Evolutionary conservation across 2,888 invertebrate species (phyloP).

Genomic region (Phymatocera aterrima): DNA sequence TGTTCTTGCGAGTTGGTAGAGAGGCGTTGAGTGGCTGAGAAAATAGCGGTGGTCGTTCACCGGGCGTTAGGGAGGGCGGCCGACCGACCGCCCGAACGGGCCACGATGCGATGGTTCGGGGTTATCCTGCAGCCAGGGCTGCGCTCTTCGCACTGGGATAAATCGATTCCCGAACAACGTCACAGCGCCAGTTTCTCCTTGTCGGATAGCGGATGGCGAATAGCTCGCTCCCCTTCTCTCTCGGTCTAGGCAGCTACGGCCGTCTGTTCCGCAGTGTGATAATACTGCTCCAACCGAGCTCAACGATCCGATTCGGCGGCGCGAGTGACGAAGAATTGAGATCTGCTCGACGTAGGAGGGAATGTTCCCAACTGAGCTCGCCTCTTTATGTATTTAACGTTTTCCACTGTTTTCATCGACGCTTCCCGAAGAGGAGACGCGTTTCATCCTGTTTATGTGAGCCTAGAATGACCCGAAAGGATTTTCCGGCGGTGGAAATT

Average conservation of each 20-base stretch:
- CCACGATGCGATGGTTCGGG: conserved; percentile 18
- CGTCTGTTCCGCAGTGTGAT: not conserved
- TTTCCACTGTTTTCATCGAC: not conserved
- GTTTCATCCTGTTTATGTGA: not conserved
- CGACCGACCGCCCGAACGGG: conserved; percentile 27
- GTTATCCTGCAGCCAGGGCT: not conserved
- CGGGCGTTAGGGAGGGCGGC: conserved; percentile 38
- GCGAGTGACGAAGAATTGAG: not conserved
- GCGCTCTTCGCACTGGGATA: conserved; percentile 15
- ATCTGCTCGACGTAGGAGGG: not conserved
- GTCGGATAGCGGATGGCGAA: too few relatives aligned
- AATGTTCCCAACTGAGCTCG: too few relatives aligned
- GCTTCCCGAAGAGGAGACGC: not conserved
- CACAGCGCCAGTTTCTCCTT: not conserved
- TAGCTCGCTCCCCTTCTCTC: not conserved
- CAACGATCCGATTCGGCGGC: not conserved
- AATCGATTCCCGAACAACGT: conserved; percentile 39
- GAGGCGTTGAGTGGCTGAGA: conserved; percentile 41
- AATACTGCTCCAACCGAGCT: not conserved
- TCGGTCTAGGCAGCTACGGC: too few relatives aligned
- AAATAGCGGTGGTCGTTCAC: conserved; percentile 44
- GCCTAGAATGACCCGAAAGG: not conserved
- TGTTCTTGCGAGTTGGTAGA: conserved; percentile 36
- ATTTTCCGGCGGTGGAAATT: conserved; percentile 7
- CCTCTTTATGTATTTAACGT: too few relatives aligned